phyloP scores from a whole-genome alignment of 2,113 vertebrate species.

The Chaetodon trifascialis region DNA sequence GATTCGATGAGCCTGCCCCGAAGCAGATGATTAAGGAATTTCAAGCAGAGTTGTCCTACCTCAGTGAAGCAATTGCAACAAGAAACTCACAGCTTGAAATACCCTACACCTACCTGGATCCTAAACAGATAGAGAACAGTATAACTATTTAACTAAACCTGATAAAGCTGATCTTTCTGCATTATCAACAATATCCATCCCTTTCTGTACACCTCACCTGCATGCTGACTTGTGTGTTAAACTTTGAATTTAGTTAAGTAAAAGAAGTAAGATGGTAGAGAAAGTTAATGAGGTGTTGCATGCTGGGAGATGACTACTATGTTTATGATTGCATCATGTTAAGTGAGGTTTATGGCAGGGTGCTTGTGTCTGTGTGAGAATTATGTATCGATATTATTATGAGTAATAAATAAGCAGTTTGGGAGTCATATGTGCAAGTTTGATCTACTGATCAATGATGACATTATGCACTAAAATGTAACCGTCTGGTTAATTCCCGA shows the following conservation, averaged over 20 bases:
- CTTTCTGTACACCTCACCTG: neutral
- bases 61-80: conserved; percentile 48
- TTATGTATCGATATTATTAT: neutral
- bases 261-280: neutral
- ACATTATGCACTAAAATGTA: too few species aligned
- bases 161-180: neutral
- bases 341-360: neutral
- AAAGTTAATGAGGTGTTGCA: neutral
- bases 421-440: too few species aligned
- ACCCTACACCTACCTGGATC: conserved; percentile 71
- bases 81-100: conserved; percentile 63
- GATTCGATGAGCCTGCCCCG: conserved; percentile 50
- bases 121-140: conserved; percentile 64
- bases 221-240: neutral
- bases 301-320: neutral
- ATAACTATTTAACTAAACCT: conserved; percentile 14
- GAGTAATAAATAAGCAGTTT: too few species aligned
- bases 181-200: neutral
- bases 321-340: neutral
- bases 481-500: too few species aligned
- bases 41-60: conserved; percentile 51
- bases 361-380: neutral
- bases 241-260: neutral
- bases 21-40: conserved; percentile 60
- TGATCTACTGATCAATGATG: too few species aligned